A percentile compares a stretch with the other conserved stretches of the same genome.
Conservation (phyloP, 2,797 vertebrate genomes). For the Microctenopoma stevenorrisi region DNA sequence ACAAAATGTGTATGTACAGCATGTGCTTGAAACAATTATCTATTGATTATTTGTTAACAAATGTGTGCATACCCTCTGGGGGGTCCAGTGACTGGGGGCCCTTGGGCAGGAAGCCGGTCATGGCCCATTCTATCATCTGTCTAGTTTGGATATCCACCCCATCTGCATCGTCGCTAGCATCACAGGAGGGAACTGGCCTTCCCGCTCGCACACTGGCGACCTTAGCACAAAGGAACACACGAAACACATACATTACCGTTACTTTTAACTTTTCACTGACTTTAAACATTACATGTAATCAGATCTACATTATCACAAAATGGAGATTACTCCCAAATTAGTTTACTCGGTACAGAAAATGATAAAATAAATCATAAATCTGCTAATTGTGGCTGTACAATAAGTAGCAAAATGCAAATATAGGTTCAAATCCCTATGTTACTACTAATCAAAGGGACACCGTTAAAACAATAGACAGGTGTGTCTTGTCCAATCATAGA, state of each 20-base stretch:
- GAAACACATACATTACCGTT: not conserved
- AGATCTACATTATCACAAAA: no score
- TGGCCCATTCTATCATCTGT: constrained; percentile 95
- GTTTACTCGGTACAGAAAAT: not conserved
- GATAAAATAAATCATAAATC: constrained; percentile 14
- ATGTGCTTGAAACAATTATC: not conserved
- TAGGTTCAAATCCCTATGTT: not conserved
- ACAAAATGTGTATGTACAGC: no score
- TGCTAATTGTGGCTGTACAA: not conserved
- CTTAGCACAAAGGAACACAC: constrained; percentile 70
- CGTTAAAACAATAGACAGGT: not conserved
- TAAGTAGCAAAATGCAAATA: not conserved
- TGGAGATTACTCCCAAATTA: no score
- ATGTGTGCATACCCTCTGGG: constrained; percentile 70
- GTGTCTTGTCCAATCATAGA: constrained; percentile 1
- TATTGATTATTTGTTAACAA: not conserved
- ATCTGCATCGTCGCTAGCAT: constrained; percentile 72
- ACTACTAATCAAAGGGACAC: not conserved
- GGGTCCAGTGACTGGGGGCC: constrained; percentile 89
- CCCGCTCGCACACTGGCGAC: constrained; percentile 89
- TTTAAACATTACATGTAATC: no score
- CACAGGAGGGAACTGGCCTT: constrained; percentile 84
- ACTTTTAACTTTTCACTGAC: no score
- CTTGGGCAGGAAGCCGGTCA: constrained; percentile 88
- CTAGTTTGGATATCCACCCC: constrained; percentile 89